phyloP scores from a whole-genome alignment of 2,888 invertebrate genomes.

The Metalampra italica region DNA sequence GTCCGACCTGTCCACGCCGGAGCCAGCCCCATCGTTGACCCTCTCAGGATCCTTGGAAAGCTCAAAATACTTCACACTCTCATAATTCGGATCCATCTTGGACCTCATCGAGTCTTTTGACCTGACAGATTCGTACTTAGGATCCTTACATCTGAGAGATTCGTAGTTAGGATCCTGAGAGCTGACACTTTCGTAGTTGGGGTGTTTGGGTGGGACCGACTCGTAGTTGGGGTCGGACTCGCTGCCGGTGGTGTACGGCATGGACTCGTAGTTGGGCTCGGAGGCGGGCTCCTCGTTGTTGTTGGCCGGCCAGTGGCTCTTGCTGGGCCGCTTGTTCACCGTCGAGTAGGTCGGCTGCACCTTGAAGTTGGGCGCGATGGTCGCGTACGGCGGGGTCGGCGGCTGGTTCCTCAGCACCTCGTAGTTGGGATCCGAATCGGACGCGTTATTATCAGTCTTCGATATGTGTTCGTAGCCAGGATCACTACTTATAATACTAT shows the following conservation, averaged over 20 bases:
- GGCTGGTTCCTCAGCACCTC: conserved; percentile 83
- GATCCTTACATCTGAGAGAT: conserved; percentile 72
- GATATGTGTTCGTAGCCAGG: conserved; percentile 86
- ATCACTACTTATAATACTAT: conserved; percentile 81
- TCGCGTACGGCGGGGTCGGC: conserved; percentile 69
- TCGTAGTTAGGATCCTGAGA: conserved; percentile 83
- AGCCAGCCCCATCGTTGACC: conserved; percentile 53
- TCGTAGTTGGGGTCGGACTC: conserved; percentile 87
- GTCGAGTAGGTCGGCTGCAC: conserved; percentile 75
- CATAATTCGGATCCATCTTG: conserved; percentile 86
- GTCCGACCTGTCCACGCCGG: conserved; percentile 54
- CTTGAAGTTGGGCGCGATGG: conserved; percentile 64
- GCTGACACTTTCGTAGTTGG: conserved; percentile 85
- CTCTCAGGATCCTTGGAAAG: conserved; percentile 81
- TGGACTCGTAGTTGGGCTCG: conserved; percentile 88
- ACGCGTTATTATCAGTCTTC: conserved; percentile 65
- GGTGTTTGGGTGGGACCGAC: conserved; percentile 81
- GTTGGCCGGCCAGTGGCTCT: conserved; percentile 73
- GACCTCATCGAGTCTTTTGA: conserved; percentile 78
- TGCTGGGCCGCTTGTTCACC: conserved; percentile 74
- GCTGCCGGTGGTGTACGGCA: conserved; percentile 84
- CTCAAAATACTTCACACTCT: conserved; percentile 87
- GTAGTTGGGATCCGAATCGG: conserved; percentile 87
- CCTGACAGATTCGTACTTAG: conserved; percentile 79
- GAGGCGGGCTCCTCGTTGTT: conserved; percentile 74